Percentiles rank a stretch among this genome's conserved stretches.
These are phyloP conservation scores for Conus betulinus DNA, from an alignment of 1,140 invertebrate species.

Conservation along the genomic window DNA sequence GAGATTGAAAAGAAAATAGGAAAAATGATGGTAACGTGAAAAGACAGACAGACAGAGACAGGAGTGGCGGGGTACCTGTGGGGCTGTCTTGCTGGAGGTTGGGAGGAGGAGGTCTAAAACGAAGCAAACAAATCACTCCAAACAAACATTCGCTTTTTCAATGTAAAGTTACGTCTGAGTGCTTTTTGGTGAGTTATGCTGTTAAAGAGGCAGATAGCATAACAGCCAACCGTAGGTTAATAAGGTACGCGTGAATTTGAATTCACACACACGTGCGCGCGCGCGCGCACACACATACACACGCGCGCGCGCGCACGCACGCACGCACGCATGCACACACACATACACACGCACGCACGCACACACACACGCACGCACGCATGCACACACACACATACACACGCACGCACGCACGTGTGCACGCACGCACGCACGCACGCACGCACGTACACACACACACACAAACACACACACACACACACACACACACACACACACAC, in stretches of 20 bases:
- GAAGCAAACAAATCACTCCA: too few relatives aligned
- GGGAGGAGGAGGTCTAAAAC: too few relatives aligned
- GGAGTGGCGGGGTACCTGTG: too few relatives aligned
- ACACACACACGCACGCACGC: slow-evolving; percentile 12
- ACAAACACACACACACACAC: too few relatives aligned
- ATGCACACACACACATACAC: slow-evolving; percentile 5
- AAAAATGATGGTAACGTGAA: too few relatives aligned
- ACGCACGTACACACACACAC: background rate
- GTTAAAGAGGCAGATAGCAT: background rate
- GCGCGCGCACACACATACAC: slow-evolving; percentile 9
- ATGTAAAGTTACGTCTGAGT: background rate
- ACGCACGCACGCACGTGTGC: background rate
- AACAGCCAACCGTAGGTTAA: background rate
- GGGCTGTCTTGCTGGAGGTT: too few relatives aligned
- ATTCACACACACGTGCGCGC: background rate
- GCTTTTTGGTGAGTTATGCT: background rate
- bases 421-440: background rate
- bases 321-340: slow-evolving; percentile 12
- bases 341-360: slow-evolving; percentile 7
- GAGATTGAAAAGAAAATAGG: too few relatives aligned
- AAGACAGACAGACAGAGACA: too few relatives aligned
- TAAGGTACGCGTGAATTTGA: background rate
- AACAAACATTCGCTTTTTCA: too few relatives aligned
- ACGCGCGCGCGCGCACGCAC: slow-evolving; percentile 1
- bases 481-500: too few relatives aligned